phyloP scores from a whole-genome alignment of 2,113 vertebrate genomes.

The Hemichromis elongatus region DNA sequence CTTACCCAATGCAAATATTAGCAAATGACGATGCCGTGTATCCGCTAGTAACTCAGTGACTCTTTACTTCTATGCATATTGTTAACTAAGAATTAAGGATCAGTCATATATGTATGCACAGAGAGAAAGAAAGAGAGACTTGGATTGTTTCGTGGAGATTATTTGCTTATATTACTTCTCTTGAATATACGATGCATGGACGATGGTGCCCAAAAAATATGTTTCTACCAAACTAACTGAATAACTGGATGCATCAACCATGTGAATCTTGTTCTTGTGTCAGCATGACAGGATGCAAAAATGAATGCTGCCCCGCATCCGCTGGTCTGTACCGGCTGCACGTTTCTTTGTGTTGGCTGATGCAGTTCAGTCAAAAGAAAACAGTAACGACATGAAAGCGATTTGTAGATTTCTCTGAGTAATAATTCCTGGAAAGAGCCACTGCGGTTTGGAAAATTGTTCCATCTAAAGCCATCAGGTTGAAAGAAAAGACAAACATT shows the following conservation, averaged over 20 bases:
- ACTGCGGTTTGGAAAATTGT: not conserved
- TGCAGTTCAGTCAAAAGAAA: not conserved
- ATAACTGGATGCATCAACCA: not conserved
- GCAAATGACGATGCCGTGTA: not conserved
- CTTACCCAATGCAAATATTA: not conserved
- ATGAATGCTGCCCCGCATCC: accelerated
- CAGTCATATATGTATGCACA: not conserved
- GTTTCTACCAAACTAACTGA: not conserved
- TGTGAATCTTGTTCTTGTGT: not conserved
- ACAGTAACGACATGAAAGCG: not conserved
- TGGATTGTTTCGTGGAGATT: not conserved
- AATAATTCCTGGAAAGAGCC: not conserved
- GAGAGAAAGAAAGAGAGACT: not conserved
- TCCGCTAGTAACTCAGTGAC: not conserved
- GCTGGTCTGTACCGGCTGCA: not conserved
- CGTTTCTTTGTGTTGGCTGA: not conserved
- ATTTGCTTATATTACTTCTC: not conserved
- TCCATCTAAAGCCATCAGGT: not conserved
- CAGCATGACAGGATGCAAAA: not conserved
- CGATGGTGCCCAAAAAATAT: accelerated
- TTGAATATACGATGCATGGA: not conserved
- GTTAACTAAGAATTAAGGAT: not conserved
- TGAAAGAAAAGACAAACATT: not conserved
- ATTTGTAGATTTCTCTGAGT: not conserved
- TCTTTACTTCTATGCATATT: not conserved